Evolutionary conservation across 2,888 invertebrate genomes (phyloP).

Genomic region (Cenopis cana): DNA sequence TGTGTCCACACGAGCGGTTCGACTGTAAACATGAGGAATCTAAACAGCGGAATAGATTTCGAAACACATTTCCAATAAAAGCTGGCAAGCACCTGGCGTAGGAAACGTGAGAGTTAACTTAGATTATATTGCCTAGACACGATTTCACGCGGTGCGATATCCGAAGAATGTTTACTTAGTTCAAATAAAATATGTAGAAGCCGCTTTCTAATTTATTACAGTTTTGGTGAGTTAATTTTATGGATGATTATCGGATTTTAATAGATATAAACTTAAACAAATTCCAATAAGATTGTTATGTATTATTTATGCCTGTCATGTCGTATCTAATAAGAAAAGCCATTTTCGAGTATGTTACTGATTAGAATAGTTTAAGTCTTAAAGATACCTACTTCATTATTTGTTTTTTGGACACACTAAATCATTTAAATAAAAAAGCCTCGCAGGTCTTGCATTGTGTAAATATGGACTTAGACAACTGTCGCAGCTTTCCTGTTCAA

Average conservation of each 20-base stretch:
- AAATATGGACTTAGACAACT: no score
- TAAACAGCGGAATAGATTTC: constrained; percentile 12
- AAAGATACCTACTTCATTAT: no score
- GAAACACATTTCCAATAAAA: constrained; percentile 18
- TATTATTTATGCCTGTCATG: background rate
- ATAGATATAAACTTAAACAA: background rate
- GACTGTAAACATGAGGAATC: background rate
- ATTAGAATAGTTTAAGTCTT: background rate
- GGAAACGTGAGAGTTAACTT: constrained; percentile 31
- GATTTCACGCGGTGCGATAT: constrained; percentile 21
- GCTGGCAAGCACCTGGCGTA: constrained; percentile 19
- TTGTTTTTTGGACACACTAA: no score
- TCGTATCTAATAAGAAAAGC: constrained; percentile 1
- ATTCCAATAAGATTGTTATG: background rate
- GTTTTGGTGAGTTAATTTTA: background rate
- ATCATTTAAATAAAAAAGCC: no score
- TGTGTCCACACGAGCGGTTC: background rate
- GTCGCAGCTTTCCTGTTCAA: no score
- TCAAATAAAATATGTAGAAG: constrained; percentile 9
- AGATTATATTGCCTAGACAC: constrained; percentile 20
- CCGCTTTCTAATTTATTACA: constrained; percentile 16
- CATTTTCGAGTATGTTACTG: background rate
- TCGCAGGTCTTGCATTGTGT: no score
- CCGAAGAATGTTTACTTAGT: constrained; percentile 14
- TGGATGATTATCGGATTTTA: background rate